Evolutionary conservation across 2,113 vertebrate species (phyloP), one percentile per base, ranked within the genome.

Genomic region (Oophaga pumilio): DNA sequence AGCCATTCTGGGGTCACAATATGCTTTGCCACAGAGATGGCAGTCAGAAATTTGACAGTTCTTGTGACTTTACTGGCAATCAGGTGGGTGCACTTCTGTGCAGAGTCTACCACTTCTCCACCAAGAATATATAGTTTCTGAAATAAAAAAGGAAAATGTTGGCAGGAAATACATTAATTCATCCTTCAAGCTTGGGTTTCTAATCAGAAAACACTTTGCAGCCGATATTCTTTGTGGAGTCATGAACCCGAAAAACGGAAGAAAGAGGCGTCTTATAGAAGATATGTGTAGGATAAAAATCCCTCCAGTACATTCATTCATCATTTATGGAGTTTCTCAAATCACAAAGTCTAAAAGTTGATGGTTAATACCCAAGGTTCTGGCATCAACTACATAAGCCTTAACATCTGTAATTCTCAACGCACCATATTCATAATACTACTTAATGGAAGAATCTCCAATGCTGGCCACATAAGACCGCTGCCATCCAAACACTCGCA

Each of bases 31-130:
- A 97, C 93, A 1, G 98, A 98, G 91, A 99, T 95, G n/a, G 97
- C 97, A 0, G 96, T 97, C 86, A 99, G 96, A 92, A 99, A 99
- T 90, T 99, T 99, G 77, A 99, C 96, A 0, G 98, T 99, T 68
- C 98, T 96, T 0, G 96, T 98, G 92, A 99, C 98, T 91, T 98
- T 98, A 91, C 91, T 96, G 89, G 98, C 97, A 52, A 99, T 89
- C 2, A 99, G 93, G 90, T 99, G 98, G 6, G 97, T 98, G 89
- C 96, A 97, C 52, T 97, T 99, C 93, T 96, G 96, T 20, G 94
- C 92, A 43, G 93, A 96, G 85, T 98, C 97, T 0, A 96, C 96
- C 13, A 98, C 94, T 91, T 99, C 98, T 0, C 98, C 98, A 0
- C 98, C 98, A 11, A 99, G 94, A 88, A 97, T 95, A 20, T 98